Base-by-base conservation (phyloP, 2,113 vertebrate genomes). In the Aspidoscelis tigris region DNA sequence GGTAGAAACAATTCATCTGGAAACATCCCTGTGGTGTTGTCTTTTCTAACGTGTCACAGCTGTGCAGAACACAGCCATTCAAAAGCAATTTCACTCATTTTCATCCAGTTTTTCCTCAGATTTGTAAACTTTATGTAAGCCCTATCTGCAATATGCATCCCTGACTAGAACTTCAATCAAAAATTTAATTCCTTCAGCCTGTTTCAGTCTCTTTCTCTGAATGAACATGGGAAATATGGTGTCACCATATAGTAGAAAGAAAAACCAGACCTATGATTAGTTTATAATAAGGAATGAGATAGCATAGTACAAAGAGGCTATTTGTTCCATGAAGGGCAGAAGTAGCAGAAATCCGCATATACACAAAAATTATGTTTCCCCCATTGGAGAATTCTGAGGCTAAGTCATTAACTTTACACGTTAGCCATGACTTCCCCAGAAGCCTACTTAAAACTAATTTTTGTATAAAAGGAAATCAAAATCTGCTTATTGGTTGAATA, bases 321-420 rank as follows among this genome's bases (percentile, higher is more conserved):
- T 84, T 89, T 78, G 78, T 50, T 1, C 83, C 55, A 84, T 80
- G 11, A 90, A 94, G 90, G 78, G 61, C 86, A 83, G 11, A 89
- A 26, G 26, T 91, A 75, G 79, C 82, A 81, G 88, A 89, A 93
- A 83, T 80, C 80, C 89, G 76, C 84, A 94, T 93, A 94, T 88
- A 79, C 86, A 91, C 94, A 93, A 94, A 87, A 92, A 93, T 88
- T 91, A 93, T 96, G 22, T 93, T 93, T 93, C 80, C 18, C 33
- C 80, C 94, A 78, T 73, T 80, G 73, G 94, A 94, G 95, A 95
- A 92, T 92, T 94, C 53, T 78, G 88, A 95, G 89, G 92, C 92
- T 95, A 95, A 92, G 83, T 85, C 91, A 95, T 93, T 94, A 94
- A 94, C 92, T 93, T 91, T 90, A 90, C 91, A 92, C 92, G 92